Base-by-base conservation (phyloP, 2,113 vertebrate genomes). In the Neogale vison region DNA sequence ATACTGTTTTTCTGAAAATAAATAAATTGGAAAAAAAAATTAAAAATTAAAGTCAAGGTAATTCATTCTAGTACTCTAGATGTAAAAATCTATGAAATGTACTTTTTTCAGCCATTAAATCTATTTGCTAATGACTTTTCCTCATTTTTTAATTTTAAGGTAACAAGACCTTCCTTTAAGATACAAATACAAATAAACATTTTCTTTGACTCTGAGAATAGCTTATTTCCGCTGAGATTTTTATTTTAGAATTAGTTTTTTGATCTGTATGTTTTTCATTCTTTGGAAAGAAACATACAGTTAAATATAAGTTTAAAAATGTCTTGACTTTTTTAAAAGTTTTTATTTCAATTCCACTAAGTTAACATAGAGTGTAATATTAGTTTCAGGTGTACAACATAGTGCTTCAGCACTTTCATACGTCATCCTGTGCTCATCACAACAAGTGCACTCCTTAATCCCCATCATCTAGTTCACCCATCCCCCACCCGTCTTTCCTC, bases 131-230 rank as follows among this genome's bases (percentile, higher is more conserved):
- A 76, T 92, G 21, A 39, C 7, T 84, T 65, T 89, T 71, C n/a
- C 45, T 86, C 59, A 77, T 95, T 72, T 50, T 52, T 96, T 84
- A 55, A 83, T 83, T 94, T 96, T 91, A 89, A 74, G 24, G 26
- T 85, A 92, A 92, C 8, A 61, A 86, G 20, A 94, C 15, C 34
- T 74, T 93, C 21, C 21, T 67, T 90, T 96, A 59, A 91, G 69
- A 39, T 13, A 86, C 9, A 61, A 85, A 87, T 87, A 36, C 18
- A 91, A 82, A 15, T 24, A 67, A 80, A 88, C 29, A n/a, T 93
- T 95, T 93, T 14, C 34, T 34, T 88, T 95, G 17, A 84, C n/a
- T 90, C 10, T 31, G 14, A 83, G 47, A 88, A 52, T 81, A 55
- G n/a, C 15, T 80, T 29, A 85, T 67, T 92, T 85, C 86, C 45